Evolutionary conservation across 2,888 invertebrate species (phyloP).

Genomic region (Athetis lepigone): DNA sequence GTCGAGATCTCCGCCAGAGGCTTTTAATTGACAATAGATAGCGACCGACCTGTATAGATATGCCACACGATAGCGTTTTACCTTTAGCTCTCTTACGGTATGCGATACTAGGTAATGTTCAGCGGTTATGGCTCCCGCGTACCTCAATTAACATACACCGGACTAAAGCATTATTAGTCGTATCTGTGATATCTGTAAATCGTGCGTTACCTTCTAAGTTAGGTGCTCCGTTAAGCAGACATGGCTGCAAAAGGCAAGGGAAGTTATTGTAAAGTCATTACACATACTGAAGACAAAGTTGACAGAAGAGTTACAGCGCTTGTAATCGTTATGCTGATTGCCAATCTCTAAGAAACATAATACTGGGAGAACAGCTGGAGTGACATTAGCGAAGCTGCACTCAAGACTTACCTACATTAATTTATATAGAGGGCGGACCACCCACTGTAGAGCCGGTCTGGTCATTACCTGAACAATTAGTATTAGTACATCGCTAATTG

Average conservation of each 20-base stretch:
- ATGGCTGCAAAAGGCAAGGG: conserved; percentile 68
- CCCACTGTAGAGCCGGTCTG: conserved; percentile 55
- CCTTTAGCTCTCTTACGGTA: conserved; percentile 80
- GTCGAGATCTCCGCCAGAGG: conserved; percentile 82
- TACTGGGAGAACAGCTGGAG: conserved; percentile 69
- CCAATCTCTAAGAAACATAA: conserved; percentile 69
- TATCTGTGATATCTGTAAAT: conserved; percentile 69
- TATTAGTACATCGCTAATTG: conserved; percentile 47
- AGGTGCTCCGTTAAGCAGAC: conserved; percentile 66
- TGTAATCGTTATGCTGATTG: conserved; percentile 73
- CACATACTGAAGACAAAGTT: conserved; percentile 61
- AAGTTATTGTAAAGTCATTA: conserved; percentile 72
- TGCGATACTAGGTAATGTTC: conserved; percentile 63
- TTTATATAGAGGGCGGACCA: conserved; percentile 67
- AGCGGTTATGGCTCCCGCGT: conserved; percentile 64
- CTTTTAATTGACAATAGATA: conserved; percentile 88
- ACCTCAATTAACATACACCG: conserved; percentile 65
- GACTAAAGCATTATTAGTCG: conserved; percentile 72
- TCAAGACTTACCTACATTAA: conserved; percentile 64
- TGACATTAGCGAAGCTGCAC: conserved; percentile 74
- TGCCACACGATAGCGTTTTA: conserved; percentile 76
- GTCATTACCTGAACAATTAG: conserved; percentile 72
- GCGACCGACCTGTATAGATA: conserved; percentile 79
- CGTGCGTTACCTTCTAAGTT: conserved; percentile 64
- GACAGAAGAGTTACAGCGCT: conserved; percentile 69